Conservation (phyloP, 2,797 vertebrate genomes). For the Poeciliopsis turneri region DNA sequence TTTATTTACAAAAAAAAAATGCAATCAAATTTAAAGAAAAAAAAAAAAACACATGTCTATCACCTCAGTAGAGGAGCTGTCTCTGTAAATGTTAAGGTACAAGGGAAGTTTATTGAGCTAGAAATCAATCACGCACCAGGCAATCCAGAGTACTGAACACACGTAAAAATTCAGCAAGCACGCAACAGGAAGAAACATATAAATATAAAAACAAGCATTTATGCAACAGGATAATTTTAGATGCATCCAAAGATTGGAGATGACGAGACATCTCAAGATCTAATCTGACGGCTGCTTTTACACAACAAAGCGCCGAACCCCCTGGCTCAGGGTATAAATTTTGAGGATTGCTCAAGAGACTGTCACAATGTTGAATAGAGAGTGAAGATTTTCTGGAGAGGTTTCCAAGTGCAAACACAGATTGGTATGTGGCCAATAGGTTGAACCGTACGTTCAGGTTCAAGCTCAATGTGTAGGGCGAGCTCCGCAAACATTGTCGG, state of each 20-base stretch:
- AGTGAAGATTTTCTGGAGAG: slow-evolving; percentile 9
- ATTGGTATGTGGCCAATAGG: slow-evolving; percentile 13
- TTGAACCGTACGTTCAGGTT: not conserved
- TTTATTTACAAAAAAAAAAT: too few relatives aligned
- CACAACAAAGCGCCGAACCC: not conserved
- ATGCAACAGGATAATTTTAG: not conserved
- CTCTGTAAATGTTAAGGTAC: too few relatives aligned
- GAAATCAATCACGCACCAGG: not conserved
- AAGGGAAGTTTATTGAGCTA: not conserved
- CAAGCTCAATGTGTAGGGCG: not conserved
- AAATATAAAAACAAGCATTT: not conserved
- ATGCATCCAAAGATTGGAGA: not conserved
- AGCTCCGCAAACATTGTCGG: slow-evolving; percentile 1
- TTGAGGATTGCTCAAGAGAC: slow-evolving; percentile 1
- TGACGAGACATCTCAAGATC: not conserved
- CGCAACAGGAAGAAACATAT: not conserved
- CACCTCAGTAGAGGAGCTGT: not conserved
- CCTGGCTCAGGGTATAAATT: slow-evolving; percentile 1
- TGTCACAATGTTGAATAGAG: slow-evolving; percentile 19
- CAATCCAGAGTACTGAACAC: not conserved
- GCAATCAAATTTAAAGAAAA: not conserved
- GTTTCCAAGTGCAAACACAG: slow-evolving; percentile 24
- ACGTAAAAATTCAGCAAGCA: not conserved
- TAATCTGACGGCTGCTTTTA: not conserved
- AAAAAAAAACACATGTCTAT: not conserved